phyloP scores from a whole-genome alignment of 2,113 vertebrate species.

The Poecilia latipinna region DNA sequence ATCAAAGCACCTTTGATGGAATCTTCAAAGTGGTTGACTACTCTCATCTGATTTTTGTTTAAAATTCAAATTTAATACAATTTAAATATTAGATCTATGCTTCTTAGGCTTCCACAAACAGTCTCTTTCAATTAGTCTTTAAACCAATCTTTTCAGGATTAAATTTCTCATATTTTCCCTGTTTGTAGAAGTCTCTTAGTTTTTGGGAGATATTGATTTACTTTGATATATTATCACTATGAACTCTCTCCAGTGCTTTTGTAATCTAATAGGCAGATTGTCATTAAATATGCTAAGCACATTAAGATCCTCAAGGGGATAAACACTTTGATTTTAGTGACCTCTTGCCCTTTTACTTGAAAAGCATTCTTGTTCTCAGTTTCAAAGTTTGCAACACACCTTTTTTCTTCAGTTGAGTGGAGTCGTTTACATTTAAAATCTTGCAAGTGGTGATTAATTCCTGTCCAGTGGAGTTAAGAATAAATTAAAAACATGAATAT shows the following conservation, averaged over 20 bases:
- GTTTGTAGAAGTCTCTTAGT: neutral
- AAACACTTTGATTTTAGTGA: conserved; percentile 35
- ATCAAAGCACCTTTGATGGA: too few relatives aligned
- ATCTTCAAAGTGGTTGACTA: too few relatives aligned
- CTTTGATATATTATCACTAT: neutral
- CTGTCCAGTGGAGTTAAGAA: neutral
- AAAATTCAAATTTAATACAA: too few relatives aligned
- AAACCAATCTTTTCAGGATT: neutral
- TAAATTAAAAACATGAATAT: neutral
- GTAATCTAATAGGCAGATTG: conserved; percentile 28
- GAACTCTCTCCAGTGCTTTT: neutral
- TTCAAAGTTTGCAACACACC: neutral
- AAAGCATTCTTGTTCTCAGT: neutral
- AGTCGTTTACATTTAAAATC: neutral
- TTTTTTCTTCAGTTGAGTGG: conserved; percentile 1
- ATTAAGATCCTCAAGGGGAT: conserved; percentile 12
- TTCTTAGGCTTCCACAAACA: too few relatives aligned
- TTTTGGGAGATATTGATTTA: neutral
- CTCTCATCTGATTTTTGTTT: too few relatives aligned
- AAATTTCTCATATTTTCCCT: neutral
- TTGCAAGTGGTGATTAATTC: too few relatives aligned
- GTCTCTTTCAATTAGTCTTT: neutral
- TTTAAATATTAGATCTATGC: too few relatives aligned
- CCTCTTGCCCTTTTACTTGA: conserved; percentile 5
- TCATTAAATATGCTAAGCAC: conserved; percentile 23